These are phyloP conservation scores for Cheilosia impressa DNA, from an alignment of 2,888 invertebrate species.

Conservation along the genomic window DNA sequence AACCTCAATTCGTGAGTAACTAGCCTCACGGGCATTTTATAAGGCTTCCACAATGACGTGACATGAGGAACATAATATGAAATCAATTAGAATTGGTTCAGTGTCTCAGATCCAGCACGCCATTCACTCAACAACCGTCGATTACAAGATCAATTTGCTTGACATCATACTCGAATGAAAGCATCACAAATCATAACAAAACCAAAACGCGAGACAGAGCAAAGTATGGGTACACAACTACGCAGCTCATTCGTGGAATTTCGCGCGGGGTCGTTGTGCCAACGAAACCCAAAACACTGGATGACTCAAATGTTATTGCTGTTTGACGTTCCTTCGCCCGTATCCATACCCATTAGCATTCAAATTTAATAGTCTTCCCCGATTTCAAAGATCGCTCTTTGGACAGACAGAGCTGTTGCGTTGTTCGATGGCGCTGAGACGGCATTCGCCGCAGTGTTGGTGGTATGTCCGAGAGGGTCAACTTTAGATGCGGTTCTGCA, in stretches of 20 bases:
- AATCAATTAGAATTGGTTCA: conserved; percentile 36
- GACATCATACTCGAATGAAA: conserved; percentile 7
- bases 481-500: conserved; percentile 19
- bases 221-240: neutral
- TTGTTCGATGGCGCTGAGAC: conserved; percentile 8
- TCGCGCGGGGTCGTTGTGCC: conserved; percentile 34
- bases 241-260: conserved; percentile 19
- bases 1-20: neutral
- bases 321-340: conserved; percentile 3
- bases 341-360: conserved; percentile 30
- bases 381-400: conserved; percentile 17
- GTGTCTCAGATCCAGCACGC: conserved; percentile 6
- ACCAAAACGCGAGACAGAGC: neutral
- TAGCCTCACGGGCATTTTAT: neutral
- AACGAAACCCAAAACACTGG: conserved; percentile 17
- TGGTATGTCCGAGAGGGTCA: neutral
- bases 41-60: too few relatives aligned
- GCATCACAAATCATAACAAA: conserved; percentile 10
- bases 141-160: conserved; percentile 32
- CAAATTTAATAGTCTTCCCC: conserved; percentile 32
- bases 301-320: conserved; percentile 48
- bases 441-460: conserved; percentile 1
- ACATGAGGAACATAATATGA: conserved; percentile 7
- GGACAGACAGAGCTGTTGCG: conserved; percentile 5
- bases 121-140: conserved; percentile 29